Base-by-base conservation (phyloP, 2,113 vertebrate species). In the Passer domesticus region DNA sequence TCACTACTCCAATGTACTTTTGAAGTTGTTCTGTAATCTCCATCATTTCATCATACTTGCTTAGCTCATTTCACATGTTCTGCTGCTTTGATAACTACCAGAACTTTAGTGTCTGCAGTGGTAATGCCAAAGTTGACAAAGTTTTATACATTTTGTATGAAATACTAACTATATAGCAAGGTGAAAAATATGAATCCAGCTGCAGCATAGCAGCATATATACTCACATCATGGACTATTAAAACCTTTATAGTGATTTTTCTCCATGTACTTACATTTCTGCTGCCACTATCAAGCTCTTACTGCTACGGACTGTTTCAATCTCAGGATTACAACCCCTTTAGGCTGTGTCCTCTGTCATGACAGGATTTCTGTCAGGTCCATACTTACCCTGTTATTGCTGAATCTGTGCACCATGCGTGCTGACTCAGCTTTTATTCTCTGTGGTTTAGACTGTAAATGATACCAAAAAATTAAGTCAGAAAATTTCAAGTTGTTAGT, bases 241-340 rank as follows among this genome's bases (percentile, higher is more conserved):
- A 60, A 87, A 74, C 14, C 15, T 50, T 62, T 64, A 20, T n/a
- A 19, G 59, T 50, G 55, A 7, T 33, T 69, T 87, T 37, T 76
- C 18, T 77, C 23, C 14, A 5, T 22, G 7, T 39, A 18, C 43
- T 58, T 52, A 37, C 11, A 13, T 62, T 80, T 73, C 41, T 62
- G 46, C 64, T 83, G 55, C 73, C 58, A n/a, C 49, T 68, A 4
- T 44, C 13, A 17, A 28, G 80, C 37, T 76, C 59, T 83, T 33
- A 19, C 23, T 70, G 41, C 21, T 74, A 1, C 0, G 0, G 25
- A 6, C 4, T 25, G 21, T 76, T 87, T 86, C 35, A 8, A 19
- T 74, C 58, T 37, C 44, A 56, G 28, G 33, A 28, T 23, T 10
- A 5, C 31, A 73, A 2, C 15, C 21, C 30, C 31, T 49, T 50